Evolutionary conservation across 1,140 invertebrate genomes (phyloP).

Genomic region (Onthophagus taurus): DNA sequence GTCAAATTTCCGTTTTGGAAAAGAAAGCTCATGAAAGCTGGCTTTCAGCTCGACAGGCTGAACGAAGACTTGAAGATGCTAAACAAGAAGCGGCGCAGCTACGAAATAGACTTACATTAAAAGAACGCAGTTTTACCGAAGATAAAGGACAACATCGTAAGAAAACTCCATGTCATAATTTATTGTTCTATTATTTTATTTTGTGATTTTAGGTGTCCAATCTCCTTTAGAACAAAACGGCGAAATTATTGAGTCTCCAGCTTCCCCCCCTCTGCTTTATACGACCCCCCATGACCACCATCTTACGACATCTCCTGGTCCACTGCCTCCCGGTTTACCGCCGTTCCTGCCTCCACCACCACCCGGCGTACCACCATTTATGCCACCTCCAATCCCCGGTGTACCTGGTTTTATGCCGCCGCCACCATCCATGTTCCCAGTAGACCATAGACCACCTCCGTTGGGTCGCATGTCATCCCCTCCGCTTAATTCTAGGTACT

Average conservation of each 20-base stretch:
- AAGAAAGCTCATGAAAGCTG: constrained; percentile 70
- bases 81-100: constrained; percentile 63
- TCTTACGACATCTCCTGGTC: constrained; percentile 43
- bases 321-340: constrained; percentile 38
- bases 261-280: constrained; percentile 41
- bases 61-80: constrained; percentile 65
- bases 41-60: constrained; percentile 62
- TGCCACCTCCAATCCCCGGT: constrained; percentile 33
- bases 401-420: constrained; percentile 33
- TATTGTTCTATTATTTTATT: not conserved
- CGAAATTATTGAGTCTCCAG: constrained; percentile 32
- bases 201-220: constrained; percentile 21
- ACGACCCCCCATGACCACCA: constrained; percentile 34
- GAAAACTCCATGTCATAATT: constrained; percentile 14
- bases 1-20: constrained; percentile 61
- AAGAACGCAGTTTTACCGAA: constrained; percentile 43
- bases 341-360: constrained; percentile 34
- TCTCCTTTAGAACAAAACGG: constrained; percentile 34
- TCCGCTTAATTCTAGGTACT: constrained; percentile 33
- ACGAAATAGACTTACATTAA: constrained; percentile 56
- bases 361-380: constrained; percentile 35
- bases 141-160: constrained; percentile 32
- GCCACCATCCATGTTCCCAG: constrained; percentile 40
- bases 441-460: constrained; percentile 40
- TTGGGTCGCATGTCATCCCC: constrained; percentile 36